A percentile compares a stretch with the other conserved stretches of the same genome.
phyloP scores from a whole-genome alignment of 2,113 vertebrate species.

The Patagioenas fasciata region DNA sequence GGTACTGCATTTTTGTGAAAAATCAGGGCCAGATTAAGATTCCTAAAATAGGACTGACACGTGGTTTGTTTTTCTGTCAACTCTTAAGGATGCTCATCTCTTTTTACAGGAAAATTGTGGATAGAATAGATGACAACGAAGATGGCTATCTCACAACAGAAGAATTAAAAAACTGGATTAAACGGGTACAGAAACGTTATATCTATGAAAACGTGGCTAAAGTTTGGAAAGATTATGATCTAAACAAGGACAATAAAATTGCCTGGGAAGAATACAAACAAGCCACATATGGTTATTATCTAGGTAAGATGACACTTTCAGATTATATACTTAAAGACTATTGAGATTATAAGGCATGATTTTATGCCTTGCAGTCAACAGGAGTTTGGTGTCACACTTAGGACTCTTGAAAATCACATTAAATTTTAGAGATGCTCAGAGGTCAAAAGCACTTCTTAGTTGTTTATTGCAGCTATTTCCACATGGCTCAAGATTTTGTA shows the following conservation, averaged over 20 bases:
- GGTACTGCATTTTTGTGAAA: background rate
- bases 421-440: background rate
- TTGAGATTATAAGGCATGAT: background rate
- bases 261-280: conserved; percentile 98
- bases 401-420: background rate
- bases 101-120: conserved; percentile 88
- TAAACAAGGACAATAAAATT: conserved; percentile 93
- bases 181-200: conserved; percentile 95
- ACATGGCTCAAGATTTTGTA: background rate
- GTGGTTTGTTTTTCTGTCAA: background rate
- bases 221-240: conserved; percentile 95
- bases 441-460: background rate
- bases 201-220: conserved; percentile 96
- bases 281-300: conserved; percentile 95
- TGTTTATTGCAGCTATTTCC: background rate
- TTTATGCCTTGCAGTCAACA: background rate
- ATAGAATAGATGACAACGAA: conserved; percentile 87
- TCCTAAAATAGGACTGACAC: background rate
- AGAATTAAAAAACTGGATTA: conserved; percentile 95
- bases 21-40: background rate
- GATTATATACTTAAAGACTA: background rate
- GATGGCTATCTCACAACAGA: conserved; percentile 87
- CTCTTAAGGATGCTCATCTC: background rate
- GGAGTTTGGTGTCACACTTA: background rate
- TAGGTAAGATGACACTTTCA: conserved; percentile 78